Conservation (phyloP, 2,888 invertebrate species). For the Aplocera efformata region DNA sequence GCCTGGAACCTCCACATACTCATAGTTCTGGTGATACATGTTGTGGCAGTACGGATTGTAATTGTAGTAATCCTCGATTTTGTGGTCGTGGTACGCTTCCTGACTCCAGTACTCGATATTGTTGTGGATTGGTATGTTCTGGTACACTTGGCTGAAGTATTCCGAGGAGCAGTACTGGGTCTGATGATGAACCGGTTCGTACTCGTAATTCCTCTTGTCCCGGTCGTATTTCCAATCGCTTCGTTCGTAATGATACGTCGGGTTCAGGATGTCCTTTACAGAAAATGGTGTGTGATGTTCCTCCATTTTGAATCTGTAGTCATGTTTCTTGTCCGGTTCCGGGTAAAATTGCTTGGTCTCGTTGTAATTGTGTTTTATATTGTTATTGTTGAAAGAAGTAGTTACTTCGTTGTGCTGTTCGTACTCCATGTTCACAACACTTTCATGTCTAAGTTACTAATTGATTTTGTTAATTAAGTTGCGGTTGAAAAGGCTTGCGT, state of each 20-base stretch:
- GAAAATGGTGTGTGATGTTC: conserved; percentile 64
- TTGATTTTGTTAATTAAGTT: conserved; percentile 55
- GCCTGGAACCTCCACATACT: conserved; percentile 39
- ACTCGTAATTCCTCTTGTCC: conserved; percentile 49
- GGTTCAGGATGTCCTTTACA: conserved; percentile 69
- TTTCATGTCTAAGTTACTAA: conserved; percentile 47
- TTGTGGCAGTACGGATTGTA: conserved; percentile 65
- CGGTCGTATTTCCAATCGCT: conserved; percentile 63
- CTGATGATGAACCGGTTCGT: conserved; percentile 52
- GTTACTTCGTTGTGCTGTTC: conserved; percentile 66
- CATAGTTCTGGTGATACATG: conserved; percentile 59
- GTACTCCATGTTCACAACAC: conserved; percentile 65
- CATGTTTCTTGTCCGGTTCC: conserved; percentile 42
- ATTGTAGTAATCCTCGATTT: conserved; percentile 62
- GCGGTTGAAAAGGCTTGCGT: conserved; percentile 58
- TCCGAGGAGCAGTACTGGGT: conserved; percentile 54
- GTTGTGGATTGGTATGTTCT: conserved; percentile 52
- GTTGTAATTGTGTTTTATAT: too few species aligned
- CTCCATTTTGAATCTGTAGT: conserved; percentile 51
- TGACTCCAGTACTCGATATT: conserved; percentile 65
- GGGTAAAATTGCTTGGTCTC: conserved; percentile 52
- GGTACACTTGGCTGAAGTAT: conserved; percentile 55
- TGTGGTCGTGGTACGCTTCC: conserved; percentile 57
- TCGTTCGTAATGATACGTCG: conserved; percentile 56
- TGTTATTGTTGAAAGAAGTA: conserved; percentile 45